Percentiles rank a stretch among this genome's conserved stretches.
Conservation (phyloP, 2,888 invertebrate genomes). For the Thyatira batis region DNA sequence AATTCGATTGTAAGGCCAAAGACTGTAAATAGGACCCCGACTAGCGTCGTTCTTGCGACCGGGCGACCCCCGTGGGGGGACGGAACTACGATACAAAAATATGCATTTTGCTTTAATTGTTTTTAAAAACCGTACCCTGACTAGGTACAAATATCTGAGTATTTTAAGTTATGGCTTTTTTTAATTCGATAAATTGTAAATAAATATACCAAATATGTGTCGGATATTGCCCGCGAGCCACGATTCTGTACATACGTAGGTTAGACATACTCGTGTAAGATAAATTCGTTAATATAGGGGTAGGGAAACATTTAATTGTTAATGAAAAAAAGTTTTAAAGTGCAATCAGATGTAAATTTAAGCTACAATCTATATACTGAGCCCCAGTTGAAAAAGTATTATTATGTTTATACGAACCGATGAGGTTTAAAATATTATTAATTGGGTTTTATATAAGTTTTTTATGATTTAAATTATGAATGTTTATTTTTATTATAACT, state of each 20-base stretch:
- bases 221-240: slow-evolving; percentile 52
- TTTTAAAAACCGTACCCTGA: slow-evolving; percentile 67
- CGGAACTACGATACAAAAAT: slow-evolving; percentile 70
- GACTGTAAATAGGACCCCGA: slow-evolving; percentile 70
- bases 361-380: slow-evolving; percentile 67
- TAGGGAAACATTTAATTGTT: slow-evolving; percentile 71
- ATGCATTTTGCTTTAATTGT: slow-evolving; percentile 81
- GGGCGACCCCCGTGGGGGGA: slow-evolving; percentile 44
- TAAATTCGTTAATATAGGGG: slow-evolving; percentile 55
- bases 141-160: slow-evolving; percentile 74
- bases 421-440: slow-evolving; percentile 80
- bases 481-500: slow-evolving; percentile 70
- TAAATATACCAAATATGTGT: slow-evolving; percentile 80
- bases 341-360: slow-evolving; percentile 80
- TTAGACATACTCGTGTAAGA: slow-evolving; percentile 58
- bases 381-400: slow-evolving; percentile 80
- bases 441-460: slow-evolving; percentile 75
- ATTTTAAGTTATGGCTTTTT: slow-evolving; percentile 69
- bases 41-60: slow-evolving; percentile 52
- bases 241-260: slow-evolving; percentile 68
- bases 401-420: slow-evolving; percentile 81
- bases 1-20: slow-evolving; percentile 77
- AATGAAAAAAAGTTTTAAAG: slow-evolving; percentile 67
- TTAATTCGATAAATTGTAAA: slow-evolving; percentile 71
- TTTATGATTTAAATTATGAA: slow-evolving; percentile 74